These are phyloP conservation scores for Ailurus styani DNA, from an alignment of 2,113 vertebrate genomes.

Conservation along the genomic window DNA sequence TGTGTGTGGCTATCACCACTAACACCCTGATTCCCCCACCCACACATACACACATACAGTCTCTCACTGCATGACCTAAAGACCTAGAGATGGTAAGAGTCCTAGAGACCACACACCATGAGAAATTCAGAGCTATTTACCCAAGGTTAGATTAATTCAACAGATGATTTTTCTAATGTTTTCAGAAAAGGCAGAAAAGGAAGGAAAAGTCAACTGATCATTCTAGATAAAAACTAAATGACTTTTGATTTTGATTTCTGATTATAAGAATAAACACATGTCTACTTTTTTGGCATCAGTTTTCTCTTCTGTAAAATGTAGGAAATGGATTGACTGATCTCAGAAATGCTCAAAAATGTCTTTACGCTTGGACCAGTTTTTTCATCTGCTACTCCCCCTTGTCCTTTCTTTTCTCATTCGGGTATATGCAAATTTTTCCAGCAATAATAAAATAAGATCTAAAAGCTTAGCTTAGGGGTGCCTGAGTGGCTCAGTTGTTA, in stretches of 20 bases:
- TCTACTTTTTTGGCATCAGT: background rate
- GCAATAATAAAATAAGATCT: background rate
- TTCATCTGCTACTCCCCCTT: background rate
- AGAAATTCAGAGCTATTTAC: background rate
- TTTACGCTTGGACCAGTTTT: background rate
- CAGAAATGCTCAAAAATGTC: background rate
- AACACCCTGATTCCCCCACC: background rate
- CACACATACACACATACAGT: background rate
- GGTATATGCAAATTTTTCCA: background rate
- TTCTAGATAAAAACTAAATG: background rate
- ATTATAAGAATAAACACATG: constrained; percentile 4
- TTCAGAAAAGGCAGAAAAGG: background rate
- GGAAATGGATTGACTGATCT: background rate
- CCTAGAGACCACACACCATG: background rate
- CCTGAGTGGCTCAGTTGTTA: too few species aligned
- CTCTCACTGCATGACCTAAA: background rate
- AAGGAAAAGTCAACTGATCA: background rate
- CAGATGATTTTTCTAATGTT: background rate
- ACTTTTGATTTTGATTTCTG: background rate
- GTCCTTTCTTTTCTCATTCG: background rate
- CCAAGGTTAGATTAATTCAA: background rate
- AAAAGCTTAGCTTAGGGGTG: background rate
- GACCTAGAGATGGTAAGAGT: background rate
- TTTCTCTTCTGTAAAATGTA: background rate
- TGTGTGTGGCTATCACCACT: constrained; percentile 28